phyloP scores from a whole-genome alignment of 2,113 vertebrate genomes.

The Paracanthobrama guichenoti region DNA sequence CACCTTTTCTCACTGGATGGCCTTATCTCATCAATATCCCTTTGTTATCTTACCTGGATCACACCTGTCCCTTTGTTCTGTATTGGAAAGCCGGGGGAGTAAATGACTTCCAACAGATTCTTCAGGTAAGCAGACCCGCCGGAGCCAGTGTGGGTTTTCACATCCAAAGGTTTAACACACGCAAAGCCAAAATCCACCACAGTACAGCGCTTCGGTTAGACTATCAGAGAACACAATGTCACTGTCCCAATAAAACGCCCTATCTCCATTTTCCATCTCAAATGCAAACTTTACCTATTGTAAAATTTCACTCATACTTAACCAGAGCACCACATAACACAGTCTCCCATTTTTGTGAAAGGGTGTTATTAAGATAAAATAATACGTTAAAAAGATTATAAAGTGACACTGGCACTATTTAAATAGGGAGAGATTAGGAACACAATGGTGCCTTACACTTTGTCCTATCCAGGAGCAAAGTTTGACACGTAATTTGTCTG shows the following conservation, averaged over 20 bases:
- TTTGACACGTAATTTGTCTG: conserved; percentile 15
- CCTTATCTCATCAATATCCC: conserved; percentile 31
- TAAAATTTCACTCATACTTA: conserved; percentile 14
- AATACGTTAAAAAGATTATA: conserved; percentile 38
- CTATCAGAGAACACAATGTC: conserved; percentile 7
- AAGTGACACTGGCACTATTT: conserved; percentile 20
- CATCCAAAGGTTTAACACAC: conserved; percentile 22
- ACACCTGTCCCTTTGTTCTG: conserved; percentile 39
- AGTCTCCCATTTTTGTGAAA: background rate
- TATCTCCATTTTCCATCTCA: conserved; percentile 27
- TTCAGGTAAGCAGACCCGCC: conserved; percentile 31
- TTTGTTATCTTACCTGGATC: conserved; percentile 35
- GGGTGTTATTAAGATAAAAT: conserved; percentile 22
- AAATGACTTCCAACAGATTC: conserved; percentile 31
- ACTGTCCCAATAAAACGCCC: conserved; percentile 24
- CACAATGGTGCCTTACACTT: conserved; percentile 9
- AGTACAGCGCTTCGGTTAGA: background rate
- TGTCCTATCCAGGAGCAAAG: conserved; percentile 23
- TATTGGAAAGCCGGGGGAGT: conserved; percentile 25
- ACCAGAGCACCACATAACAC: background rate
- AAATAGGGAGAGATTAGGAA: conserved; percentile 26
- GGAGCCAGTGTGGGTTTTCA: conserved; percentile 36
- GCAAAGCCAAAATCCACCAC: conserved; percentile 25
- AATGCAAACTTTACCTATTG: conserved; percentile 42
- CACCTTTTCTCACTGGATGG: conserved; percentile 22